These are phyloP conservation scores for Neocrepidodera transversa DNA, from an alignment of 2,888 invertebrate genomes.

Conservation along the genomic window DNA sequence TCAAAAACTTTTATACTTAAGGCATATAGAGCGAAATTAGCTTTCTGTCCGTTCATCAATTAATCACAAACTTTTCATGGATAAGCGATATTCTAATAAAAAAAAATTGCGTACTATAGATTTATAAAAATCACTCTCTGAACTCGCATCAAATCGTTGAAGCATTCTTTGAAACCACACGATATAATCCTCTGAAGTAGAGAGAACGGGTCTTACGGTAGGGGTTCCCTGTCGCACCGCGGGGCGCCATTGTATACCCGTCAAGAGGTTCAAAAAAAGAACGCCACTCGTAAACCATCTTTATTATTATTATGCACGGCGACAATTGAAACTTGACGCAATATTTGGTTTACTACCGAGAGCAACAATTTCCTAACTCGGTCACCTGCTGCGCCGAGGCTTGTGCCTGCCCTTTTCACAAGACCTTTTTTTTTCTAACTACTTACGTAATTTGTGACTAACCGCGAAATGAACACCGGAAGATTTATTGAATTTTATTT, in stretches of 20 bases:
- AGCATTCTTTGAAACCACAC: constrained; percentile 7
- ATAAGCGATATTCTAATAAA: too few relatives aligned
- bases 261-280: constrained; percentile 56
- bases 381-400: constrained; percentile 35
- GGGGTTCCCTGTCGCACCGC: constrained; percentile 57
- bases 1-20: constrained; percentile 1
- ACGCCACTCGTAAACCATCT: constrained; percentile 60
- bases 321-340: constrained; percentile 55
- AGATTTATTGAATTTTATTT: not conserved
- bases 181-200: not conserved
- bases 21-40: constrained; percentile 10
- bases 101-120: too few relatives aligned
- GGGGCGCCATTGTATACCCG: constrained; percentile 59
- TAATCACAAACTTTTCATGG: too few relatives aligned
- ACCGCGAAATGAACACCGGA: constrained; percentile 1
- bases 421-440: constrained; percentile 19
- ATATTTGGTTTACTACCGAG: constrained; percentile 50
- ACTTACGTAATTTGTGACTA: not conserved
- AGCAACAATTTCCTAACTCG: constrained; percentile 30
- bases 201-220: constrained; percentile 40
- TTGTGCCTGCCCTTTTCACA: constrained; percentile 27
- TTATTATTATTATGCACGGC: constrained; percentile 56
- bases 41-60: not conserved
- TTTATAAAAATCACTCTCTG: too few relatives aligned
- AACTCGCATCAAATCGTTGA: too few relatives aligned